Evolutionary conservation across 2,888 invertebrate species (phyloP), one percentile per base, ranked within the genome.

Genomic region (Panopea generosa): DNA sequence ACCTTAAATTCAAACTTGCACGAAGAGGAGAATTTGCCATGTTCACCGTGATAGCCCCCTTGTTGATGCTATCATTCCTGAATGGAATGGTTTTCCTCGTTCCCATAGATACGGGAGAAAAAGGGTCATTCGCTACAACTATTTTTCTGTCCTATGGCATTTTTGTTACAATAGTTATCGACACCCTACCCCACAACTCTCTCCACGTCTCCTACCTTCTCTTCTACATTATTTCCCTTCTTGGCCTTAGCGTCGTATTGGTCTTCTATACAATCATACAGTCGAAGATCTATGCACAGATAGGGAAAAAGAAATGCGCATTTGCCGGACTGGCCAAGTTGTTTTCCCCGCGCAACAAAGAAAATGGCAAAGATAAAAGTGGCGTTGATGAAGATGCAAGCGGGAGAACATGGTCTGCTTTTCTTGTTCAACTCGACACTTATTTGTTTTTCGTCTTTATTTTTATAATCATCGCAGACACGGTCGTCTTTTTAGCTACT

Each of bases 71-170:
- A 33, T 62, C 70, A 14, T n/a, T 62, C 2, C 22, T 70, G 14
- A 70, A 62, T 20, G 49, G 60, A 9, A 43, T 50, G 6, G 62
- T 62, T 0, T 70, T 70, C 20, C 50, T 70, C 0, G 55, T 70
- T n/a, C 70, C 70, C 7, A 50, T 70, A 14, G 57, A 70, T 24
- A 62, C 70, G 2, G 70, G 62, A 14, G 70, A 70, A 29, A 70
- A 70, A 26, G 62, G 62, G 4, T 62, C 62, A 11, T 62, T 70
- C 24, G 52, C 70, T 2, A 55, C 62, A 11, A 62, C 70, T 2
- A 56, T 70, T 7, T 70, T 70, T 52, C 49, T 70, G 22, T 62
- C 70, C 0, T 70, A 70, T 33, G 70, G 70, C 2, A 61, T 70
- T 6, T 70, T 70, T 29, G 63, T 62, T 7, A 61, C 70, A 4